Conservation (phyloP, 2,888 invertebrate species). For the Drosophila mayaguana region DNA sequence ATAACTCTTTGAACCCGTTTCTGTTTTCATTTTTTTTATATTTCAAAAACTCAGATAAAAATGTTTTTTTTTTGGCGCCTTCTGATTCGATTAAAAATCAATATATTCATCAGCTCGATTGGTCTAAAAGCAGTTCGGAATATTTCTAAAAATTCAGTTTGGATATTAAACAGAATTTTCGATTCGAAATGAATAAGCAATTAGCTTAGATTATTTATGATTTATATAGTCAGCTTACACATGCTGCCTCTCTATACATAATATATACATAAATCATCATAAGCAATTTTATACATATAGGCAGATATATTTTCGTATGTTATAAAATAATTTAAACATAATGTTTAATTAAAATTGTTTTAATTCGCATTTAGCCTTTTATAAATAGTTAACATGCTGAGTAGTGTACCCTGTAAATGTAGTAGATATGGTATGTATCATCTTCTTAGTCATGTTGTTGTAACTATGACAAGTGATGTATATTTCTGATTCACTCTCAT, state of each 20-base stretch:
- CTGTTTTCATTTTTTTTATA: neutral
- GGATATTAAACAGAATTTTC: neutral
- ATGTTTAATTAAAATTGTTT: constrained; percentile 1
- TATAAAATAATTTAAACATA: neutral
- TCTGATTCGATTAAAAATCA: constrained; percentile 25
- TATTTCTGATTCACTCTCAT: too few species aligned
- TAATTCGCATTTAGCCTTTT: constrained; percentile 4
- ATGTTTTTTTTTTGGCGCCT: neutral
- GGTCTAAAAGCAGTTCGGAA: neutral
- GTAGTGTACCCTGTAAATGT: neutral
- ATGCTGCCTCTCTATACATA: neutral
- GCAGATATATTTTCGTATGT: neutral
- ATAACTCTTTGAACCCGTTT: constrained; percentile 1
- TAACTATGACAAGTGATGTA: neutral
- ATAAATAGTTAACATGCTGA: neutral
- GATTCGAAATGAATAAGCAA: neutral
- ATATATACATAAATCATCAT: neutral
- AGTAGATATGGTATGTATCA: neutral
- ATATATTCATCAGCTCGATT: constrained; percentile 21
- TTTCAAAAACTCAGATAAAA: neutral
- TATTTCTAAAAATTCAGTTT: neutral
- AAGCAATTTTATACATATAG: neutral
- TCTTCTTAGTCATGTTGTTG: neutral
- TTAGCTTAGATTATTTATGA: neutral
- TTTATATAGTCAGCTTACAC: neutral